Base-by-base conservation (phyloP, 2,888 invertebrate genomes). In the Tetranychus piercei region DNA sequence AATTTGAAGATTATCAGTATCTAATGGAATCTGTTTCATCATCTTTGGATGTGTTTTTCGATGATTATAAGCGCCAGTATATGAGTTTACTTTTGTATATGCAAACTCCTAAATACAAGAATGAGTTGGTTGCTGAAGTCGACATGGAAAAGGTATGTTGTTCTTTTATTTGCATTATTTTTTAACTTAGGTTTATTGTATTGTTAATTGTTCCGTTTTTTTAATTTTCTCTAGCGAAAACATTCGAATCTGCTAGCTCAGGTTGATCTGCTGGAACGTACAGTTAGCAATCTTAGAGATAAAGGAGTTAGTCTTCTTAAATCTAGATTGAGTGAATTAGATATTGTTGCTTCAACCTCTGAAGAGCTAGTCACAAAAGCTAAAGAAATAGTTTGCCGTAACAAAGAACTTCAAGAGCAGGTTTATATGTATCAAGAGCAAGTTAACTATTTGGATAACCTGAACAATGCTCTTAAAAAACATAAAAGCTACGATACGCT, bases 381-480 rank as follows among this genome's bases (percentile, higher is more conserved):
- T 45, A 82, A 82, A 78, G 82, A 93, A 84, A 95, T 95, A 80
- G 94, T 95, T 45, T 88, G 91, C 75, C 86, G 91, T 44, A 94
- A 95, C 82, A 94, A 93, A 82, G 93, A 94, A 81, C 84, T 94
- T 76, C 94, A 94, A 83, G 89, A 89, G 77, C 90, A 92, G 83
- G 92, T 91, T 1, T 89, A 89, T 81, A 89, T 89, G 81, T 85
- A 95, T 77, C 92, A 94, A 81, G 87, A 87, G 55, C 91, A 92
- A 85, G 91, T 93, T 55, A 78, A 79, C 55, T 77, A 78, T 74
- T 78, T 83, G 73, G 82, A 82, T 77, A 70, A 6, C 15, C 8
- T 73, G 23, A 74, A 73, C 64, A 20, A 18, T 20, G 18, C 34
- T 15, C 20, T 74, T 23, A 11, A 22, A 8, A 74, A 66, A 22